A percentile compares a stretch with the other conserved stretches of the same genome.
Conservation (phyloP, 2,888 invertebrate species). For the Gasteruption jaculator region DNA sequence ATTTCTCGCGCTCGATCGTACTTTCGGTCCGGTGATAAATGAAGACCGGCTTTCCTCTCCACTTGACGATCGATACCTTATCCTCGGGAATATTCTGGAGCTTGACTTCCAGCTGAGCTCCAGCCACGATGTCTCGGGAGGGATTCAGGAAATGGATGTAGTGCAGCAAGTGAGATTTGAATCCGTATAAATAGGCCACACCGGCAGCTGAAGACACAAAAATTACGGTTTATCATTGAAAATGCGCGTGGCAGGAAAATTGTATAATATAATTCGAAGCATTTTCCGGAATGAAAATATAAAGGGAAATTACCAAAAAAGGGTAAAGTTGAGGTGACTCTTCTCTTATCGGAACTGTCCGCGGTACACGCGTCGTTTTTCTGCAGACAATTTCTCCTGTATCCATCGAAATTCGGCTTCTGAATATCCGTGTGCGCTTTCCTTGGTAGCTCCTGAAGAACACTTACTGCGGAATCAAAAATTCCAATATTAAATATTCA, state of each 20-base stretch:
- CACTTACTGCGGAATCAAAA: background rate
- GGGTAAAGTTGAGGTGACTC: slow-evolving; percentile 55
- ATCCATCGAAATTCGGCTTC: slow-evolving; percentile 57
- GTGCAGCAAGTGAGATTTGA: slow-evolving; percentile 60
- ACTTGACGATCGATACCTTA: slow-evolving; percentile 64
- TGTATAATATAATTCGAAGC: background rate
- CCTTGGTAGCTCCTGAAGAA: no score
- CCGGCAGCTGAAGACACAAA: slow-evolving; percentile 54
- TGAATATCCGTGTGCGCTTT: slow-evolving; percentile 61
- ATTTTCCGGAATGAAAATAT: background rate
- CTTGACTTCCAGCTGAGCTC: slow-evolving; percentile 74
- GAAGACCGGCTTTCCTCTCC: slow-evolving; percentile 82
- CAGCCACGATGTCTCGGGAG: slow-evolving; percentile 70
- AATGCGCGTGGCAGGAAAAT: background rate
- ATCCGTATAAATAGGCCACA: slow-evolving; percentile 58
- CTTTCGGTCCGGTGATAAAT: slow-evolving; percentile 65
- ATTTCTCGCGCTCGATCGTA: slow-evolving; percentile 62
- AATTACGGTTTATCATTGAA: background rate
- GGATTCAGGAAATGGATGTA: slow-evolving; percentile 61
- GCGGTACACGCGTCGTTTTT: slow-evolving; percentile 41
- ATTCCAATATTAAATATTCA: background rate
- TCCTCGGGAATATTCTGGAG: slow-evolving; percentile 66
- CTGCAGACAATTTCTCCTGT: slow-evolving; percentile 51
- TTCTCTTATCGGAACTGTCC: slow-evolving; percentile 49
- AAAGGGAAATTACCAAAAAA: slow-evolving; percentile 44